phyloP scores from a whole-genome alignment of 2,797 vertebrate species.

The Pangasius macronema region DNA sequence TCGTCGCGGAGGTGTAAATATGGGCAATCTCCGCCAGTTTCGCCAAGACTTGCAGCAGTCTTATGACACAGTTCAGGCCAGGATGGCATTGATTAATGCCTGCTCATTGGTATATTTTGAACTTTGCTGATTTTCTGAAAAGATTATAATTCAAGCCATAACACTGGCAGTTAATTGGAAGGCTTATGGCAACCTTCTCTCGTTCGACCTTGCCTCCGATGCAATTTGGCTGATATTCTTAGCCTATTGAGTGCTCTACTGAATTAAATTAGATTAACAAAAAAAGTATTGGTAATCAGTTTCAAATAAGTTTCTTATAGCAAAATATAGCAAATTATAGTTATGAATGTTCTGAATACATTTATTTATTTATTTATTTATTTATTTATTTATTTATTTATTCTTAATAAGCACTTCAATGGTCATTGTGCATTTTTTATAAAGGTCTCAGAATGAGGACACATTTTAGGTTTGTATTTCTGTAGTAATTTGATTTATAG shows the following conservation, averaged over 20 bases:
- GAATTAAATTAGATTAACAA: not conserved
- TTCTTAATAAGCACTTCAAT: not conserved
- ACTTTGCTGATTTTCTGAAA: constrained; percentile 5
- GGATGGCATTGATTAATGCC: no score
- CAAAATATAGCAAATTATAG: not conserved
- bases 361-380: not conserved
- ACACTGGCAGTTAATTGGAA: constrained; percentile 20
- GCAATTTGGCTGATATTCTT: not conserved
- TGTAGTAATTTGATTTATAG: not conserved
- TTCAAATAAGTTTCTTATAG: not conserved
- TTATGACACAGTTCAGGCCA: no score
- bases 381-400: not conserved
- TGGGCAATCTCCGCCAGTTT: no score
- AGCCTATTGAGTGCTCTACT: not conserved
- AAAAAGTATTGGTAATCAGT: not conserved
- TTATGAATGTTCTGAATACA: not conserved
- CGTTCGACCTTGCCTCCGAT: not conserved
- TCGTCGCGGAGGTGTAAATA: no score
- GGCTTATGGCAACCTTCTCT: constrained; percentile 7
- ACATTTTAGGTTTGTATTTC: not conserved
- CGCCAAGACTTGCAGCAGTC: no score
- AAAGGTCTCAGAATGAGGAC: not conserved
- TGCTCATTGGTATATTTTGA: constrained; percentile 32
- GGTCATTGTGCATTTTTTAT: not conserved
- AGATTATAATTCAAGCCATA: constrained; percentile 24